Evolutionary conservation across 2,888 invertebrate species (phyloP), one percentile per base, ranked within the genome.

Genomic region (Campopleginae sp.): DNA sequence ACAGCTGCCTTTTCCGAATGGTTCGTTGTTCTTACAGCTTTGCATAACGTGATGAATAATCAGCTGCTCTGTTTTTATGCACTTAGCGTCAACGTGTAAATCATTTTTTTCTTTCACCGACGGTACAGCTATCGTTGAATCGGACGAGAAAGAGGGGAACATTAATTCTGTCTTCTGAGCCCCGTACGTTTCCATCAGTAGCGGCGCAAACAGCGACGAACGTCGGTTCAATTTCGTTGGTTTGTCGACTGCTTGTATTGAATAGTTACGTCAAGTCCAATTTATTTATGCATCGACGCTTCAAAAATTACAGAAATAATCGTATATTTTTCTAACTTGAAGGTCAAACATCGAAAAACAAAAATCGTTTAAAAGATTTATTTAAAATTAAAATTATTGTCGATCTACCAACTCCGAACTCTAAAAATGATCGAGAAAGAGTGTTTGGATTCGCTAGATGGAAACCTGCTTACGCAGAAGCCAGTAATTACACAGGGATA

Each of bases 31-130:
- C 58, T n/a, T 8, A 10, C n/a, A 46, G 31, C 31, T 63, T 27
- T 63, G 14, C 63, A 3, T n/a, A 63, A 14, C 46, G 19, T 1
- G 31, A 6, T 31, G 51, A 31, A 68, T 78, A 66, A 65, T 4
- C 33, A n/a, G 42, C 58, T 12, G 66, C 54, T 42, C 31, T 31
- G n/a, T 75, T 65, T 82, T 76, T 71, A 46, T 72, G 61, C 42
- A 80, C 51, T 80, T 75, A 83, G 79, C 83, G 42, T 61, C 61
- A 10, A 54, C 46, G 61, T 65, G 75, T 12, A 42, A 83, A 83
- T 71, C 23, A 17, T 83, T 58, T 58, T 46, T 82, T 38, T 7
- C 33, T 78, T 70, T 63, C n/a, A 54, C 54, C 66, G 74, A 42
- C 23, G 38, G 51, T 46, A 51, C 65, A n/a, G 54, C 66, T 44